These are phyloP conservation scores for Palythoa heliodiscus DNA, from an alignment of 92 coral and sea anemone species.

Conservation along the genomic window DNA sequence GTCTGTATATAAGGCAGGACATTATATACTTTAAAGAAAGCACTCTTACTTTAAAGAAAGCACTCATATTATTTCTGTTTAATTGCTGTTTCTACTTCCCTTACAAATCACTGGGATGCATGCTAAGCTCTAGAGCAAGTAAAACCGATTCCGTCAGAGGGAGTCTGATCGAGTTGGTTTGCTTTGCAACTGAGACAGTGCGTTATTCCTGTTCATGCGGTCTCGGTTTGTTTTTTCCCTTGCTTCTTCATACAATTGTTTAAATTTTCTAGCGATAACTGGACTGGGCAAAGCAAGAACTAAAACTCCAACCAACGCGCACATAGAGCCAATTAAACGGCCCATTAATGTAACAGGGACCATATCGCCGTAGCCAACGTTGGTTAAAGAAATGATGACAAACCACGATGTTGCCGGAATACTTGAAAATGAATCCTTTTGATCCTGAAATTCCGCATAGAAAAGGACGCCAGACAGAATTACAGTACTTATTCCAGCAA, in stretches of 20 bases:
- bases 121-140: not conserved
- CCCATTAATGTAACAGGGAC: slow-evolving; percentile 85
- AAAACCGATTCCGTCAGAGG: not conserved
- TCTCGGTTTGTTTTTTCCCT: slow-evolving; percentile 22
- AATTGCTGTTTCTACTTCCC: no score
- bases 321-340: slow-evolving; percentile 72
- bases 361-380: slow-evolving; percentile 97
- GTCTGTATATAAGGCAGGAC: no score
- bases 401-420: slow-evolving; percentile 96
- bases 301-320: slow-evolving; percentile 80
- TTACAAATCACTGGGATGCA: no score
- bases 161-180: not conserved
- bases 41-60: no score
- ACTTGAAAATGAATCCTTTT: slow-evolving; percentile 70
- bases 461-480: slow-evolving; percentile 78
- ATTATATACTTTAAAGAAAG: no score
- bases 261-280: slow-evolving; percentile 81
- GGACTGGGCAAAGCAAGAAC: slow-evolving; percentile 86
- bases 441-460: slow-evolving; percentile 76
- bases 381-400: slow-evolving; percentile 85
- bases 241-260: slow-evolving; percentile 73
- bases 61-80: no score
- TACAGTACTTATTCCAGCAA: slow-evolving; percentile 72
- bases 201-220: not conserved
- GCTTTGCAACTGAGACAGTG: not conserved